phyloP scores from a whole-genome alignment of 37 sponge, comb jelly and placozoan genomes.

The Aplysina aerophoba region DNA sequence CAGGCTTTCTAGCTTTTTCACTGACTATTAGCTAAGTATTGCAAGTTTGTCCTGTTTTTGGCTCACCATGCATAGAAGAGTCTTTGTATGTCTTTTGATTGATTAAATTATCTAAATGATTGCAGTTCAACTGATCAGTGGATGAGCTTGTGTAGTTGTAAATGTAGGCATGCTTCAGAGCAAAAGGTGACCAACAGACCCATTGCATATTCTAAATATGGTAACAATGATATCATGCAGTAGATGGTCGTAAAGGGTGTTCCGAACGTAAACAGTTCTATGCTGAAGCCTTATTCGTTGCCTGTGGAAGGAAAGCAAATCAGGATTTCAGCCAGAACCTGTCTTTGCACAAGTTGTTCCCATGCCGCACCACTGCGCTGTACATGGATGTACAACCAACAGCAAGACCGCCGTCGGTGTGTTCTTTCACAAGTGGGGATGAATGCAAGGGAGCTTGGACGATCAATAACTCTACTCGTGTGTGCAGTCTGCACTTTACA shows the following conservation, averaged over 20 bases:
- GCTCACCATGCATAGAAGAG: no score
- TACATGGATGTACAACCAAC: constrained; percentile 22
- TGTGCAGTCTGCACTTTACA: constrained; percentile 14
- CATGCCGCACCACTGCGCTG: constrained; percentile 20
- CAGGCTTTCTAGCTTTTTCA: no score
- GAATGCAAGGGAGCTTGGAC: constrained; percentile 27
- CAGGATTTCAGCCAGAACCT: background rate
- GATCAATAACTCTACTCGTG: constrained; percentile 17
- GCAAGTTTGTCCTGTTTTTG: no score
- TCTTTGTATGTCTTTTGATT: no score
- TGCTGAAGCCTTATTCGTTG: background rate
- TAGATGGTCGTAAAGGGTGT: constrained; percentile 1
- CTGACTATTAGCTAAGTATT: no score
- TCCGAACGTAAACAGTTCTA: background rate
- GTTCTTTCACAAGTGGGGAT: background rate
- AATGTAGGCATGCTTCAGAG: no score
- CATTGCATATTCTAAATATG: background rate
- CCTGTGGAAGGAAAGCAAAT: background rate
- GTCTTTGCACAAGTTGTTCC: background rate
- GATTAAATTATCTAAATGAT: no score
- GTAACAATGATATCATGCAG: constrained; percentile 11
- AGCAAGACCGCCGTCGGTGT: background rate
- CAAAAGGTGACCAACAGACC: no score
- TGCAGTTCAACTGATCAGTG: no score
- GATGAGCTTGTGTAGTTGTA: no score